phyloP scores from a whole-genome alignment of 2,797 vertebrate species.

The Percopsis omiscomaycus region DNA sequence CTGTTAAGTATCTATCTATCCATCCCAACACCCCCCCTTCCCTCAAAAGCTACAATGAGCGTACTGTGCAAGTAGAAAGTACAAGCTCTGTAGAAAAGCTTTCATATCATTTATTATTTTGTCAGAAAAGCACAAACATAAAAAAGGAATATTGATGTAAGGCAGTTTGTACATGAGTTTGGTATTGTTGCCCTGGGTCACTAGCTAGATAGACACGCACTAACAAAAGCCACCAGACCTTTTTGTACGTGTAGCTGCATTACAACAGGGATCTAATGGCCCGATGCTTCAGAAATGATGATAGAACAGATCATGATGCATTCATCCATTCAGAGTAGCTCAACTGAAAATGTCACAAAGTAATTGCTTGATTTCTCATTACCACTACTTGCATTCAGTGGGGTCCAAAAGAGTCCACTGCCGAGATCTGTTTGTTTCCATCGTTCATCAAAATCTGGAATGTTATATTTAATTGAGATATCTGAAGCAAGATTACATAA shows the following conservation, averaged over 20 bases:
- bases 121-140: conserved; percentile 78
- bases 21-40: background rate
- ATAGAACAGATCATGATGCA: background rate
- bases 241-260: conserved; percentile 56
- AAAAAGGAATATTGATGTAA: conserved; percentile 75
- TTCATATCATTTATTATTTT: conserved; percentile 68
- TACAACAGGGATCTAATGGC: conserved; percentile 48
- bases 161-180: conserved; percentile 77
- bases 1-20: too few species aligned
- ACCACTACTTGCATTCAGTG: background rate
- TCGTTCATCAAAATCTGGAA: too few species aligned
- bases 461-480: too few species aligned
- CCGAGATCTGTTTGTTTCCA: too few species aligned
- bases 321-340: background rate
- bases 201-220: conserved; percentile 36
- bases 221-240: conserved; percentile 13
- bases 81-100: conserved; percentile 20
- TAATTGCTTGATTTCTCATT: background rate
- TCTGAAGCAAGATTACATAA: too few species aligned
- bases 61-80: background rate
- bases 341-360: conserved; percentile 2
- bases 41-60: background rate
- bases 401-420: background rate
- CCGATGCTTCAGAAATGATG: conserved; percentile 39
- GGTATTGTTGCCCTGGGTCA: conserved; percentile 46